phyloP scores from a whole-genome alignment of 2,113 vertebrate genomes.

The Rattus norvegicus region DNA sequence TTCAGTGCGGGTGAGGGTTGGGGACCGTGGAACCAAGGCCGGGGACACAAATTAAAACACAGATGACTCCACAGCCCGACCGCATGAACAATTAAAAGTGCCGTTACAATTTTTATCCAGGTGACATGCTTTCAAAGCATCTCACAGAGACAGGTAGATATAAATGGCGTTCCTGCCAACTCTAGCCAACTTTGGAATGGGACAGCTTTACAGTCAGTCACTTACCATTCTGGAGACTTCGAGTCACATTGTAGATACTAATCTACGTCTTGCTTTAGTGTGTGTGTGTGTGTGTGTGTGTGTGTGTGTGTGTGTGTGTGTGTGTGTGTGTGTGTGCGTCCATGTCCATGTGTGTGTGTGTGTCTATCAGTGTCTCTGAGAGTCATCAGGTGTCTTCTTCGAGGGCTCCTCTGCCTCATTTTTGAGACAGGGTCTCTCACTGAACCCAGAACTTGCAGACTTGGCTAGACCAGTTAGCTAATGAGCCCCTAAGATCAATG shows the following conservation, averaged over 20 bases:
- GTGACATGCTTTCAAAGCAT: not conserved
- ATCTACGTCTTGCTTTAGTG: not conserved
- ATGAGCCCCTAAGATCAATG: no score
- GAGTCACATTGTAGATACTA: not conserved
- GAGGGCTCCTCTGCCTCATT: not conserved
- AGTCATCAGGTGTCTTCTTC: not conserved
- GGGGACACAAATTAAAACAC: accelerated
- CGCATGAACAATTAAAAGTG: no score
- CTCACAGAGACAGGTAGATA: not conserved
- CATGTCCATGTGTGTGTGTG: not conserved
- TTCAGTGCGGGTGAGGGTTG: not conserved
- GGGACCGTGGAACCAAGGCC: accelerated
- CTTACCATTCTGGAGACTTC: not conserved
- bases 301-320: not conserved
- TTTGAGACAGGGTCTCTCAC: not conserved
- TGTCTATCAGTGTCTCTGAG: not conserved
- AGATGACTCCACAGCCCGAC: not conserved
- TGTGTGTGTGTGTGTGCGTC: no score
- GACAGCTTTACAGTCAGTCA: not conserved
- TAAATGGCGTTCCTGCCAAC: not conserved
- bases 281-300: not conserved
- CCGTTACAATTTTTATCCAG: not conserved
- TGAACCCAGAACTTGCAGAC: not conserved
- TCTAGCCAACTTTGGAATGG: not conserved
- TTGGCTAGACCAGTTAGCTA: not conserved